Conservation (phyloP, 1,140 invertebrate genomes). For the Saccostrea cuccullata region DNA sequence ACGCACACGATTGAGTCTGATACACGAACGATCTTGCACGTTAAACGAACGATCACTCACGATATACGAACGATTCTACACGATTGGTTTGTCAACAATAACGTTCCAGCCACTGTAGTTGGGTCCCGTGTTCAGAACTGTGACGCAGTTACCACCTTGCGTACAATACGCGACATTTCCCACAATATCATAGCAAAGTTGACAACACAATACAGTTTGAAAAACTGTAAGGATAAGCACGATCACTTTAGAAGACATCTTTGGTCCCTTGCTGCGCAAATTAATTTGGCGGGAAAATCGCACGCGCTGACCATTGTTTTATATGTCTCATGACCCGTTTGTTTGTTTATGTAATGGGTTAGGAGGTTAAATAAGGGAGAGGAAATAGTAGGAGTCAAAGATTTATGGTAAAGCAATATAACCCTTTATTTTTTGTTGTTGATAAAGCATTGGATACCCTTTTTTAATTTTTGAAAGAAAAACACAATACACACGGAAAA, state of each 20-base stretch:
- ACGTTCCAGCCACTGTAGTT: no score
- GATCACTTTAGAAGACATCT: not conserved
- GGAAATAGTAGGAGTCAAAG: not conserved
- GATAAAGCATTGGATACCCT: no score
- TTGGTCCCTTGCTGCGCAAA: not conserved
- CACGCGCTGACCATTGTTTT: not conserved
- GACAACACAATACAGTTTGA: not conserved
- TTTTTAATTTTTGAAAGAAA: no score
- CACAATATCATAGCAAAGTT: not conserved
- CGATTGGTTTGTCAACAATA: no score
- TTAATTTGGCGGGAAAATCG: not conserved
- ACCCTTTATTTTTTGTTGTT: not conserved
- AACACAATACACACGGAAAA: no score
- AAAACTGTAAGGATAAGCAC: not conserved
- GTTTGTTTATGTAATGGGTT: constrained; percentile 12
- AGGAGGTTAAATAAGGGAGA: constrained; percentile 24
- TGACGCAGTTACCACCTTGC: no score
- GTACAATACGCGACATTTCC: no score
- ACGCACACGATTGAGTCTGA: no score
- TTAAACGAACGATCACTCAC: no score
- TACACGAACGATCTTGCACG: no score
- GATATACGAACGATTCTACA: no score
- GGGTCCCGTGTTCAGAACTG: no score
- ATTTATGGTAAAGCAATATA: not conserved
- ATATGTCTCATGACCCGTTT: not conserved